Evolutionary conservation across 2,888 invertebrate genomes (phyloP), one percentile per base, ranked within the genome.

Genomic region (Eugnorisma glareosa): DNA sequence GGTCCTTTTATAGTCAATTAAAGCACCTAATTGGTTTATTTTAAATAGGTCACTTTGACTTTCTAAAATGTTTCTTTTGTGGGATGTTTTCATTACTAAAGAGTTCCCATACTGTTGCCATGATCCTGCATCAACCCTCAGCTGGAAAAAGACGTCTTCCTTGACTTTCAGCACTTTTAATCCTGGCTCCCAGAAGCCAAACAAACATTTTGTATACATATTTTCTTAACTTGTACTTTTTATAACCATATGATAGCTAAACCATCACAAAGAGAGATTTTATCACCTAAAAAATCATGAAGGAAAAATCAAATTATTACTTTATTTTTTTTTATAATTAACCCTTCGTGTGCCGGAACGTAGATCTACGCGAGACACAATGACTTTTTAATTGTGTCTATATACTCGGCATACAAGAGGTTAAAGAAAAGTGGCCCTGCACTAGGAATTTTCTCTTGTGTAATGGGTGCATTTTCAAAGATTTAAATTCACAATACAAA

Each of bases 1-100:
- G 43, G n/a, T 31, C 28, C 28, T 69, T 81, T 48, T 18, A 37
- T 61, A n/a, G n/a, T 13, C n/a, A 71, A 84, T 43, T 68, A 70
- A 15, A 40, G 43, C 18, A 24, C 24, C 1, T 67, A 83, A 83
- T 81, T 67, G 72, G 64, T 81, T 84, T 83, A 72, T 63, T 59
- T 28, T 35, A 66, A 40, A 75, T 72, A 75, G 85, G 85, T 75
- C 75, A 82, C 10, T 11, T 35, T 24, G 15, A 71, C 85, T 82
- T 82, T 82, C 82, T 82, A 82, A 74, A 43, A 48, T 57, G 2
- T 15, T 37, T 24, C 1, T 70, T 1, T 35, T 7, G 0, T 63
- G n/a, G 0, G 24, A 5, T 54, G 37, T 82, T 61, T 54, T 75
- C 37, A n/a, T 57, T 74, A 1, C 1, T 54, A 15, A 0, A 51